Conservation (phyloP, 2,797 vertebrate species). For the Euphonia xanthogaster region DNA sequence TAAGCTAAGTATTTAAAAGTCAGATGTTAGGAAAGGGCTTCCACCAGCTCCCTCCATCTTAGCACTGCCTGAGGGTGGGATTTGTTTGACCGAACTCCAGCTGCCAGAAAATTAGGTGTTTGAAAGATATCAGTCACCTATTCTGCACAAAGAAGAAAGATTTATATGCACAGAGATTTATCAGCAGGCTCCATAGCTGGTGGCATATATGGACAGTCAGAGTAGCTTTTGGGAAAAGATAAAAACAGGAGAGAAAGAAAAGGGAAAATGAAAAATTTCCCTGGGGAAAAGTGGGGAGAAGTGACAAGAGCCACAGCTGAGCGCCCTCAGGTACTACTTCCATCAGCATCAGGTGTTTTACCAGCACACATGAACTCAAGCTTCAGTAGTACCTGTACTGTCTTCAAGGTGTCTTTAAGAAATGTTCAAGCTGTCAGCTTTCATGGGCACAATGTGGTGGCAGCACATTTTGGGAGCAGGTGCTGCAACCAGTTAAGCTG, state of each 20-base stretch:
- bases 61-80: background rate
- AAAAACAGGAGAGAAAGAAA: background rate
- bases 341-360: background rate
- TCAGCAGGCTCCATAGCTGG: background rate
- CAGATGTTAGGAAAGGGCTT: background rate
- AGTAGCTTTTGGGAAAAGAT: background rate
- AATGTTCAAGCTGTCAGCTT: background rate
- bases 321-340: background rate
- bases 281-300: background rate
- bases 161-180: background rate
- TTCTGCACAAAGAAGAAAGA: background rate
- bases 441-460: background rate
- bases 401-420: background rate
- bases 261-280: background rate
- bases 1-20: background rate
- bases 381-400: background rate
- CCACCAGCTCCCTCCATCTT: background rate
- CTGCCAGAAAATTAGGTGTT: background rate
- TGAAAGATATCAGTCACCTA: background rate
- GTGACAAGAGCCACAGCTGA: background rate
- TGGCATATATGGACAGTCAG: background rate
- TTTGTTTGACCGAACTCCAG: conserved; percentile 15
- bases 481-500: background rate
- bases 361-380: background rate
- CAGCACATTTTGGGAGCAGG: background rate